Percentiles rank a stretch among this genome's conserved stretches.
These are phyloP conservation scores for Alviniconcha marisindica DNA, from an alignment of 1,140 invertebrate species.

Conservation along the genomic window DNA sequence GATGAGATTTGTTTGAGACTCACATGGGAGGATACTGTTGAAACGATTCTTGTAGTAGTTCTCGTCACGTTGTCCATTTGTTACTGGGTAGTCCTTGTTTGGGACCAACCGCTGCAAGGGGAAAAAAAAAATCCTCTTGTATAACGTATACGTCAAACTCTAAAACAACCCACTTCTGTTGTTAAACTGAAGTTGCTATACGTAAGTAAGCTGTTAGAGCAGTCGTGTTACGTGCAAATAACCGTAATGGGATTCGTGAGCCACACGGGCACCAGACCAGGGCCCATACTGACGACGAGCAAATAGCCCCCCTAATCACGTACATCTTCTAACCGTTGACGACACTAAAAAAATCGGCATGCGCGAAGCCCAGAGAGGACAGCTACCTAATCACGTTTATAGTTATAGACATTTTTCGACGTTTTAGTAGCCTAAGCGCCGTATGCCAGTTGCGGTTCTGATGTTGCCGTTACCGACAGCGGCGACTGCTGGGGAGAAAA, in stretches of 20 bases:
- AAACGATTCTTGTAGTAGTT: conserved; percentile 32
- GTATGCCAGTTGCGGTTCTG: too few species aligned
- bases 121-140: background rate
- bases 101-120: background rate
- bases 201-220: background rate
- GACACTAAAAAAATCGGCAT: too few species aligned
- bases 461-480: too few species aligned
- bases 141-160: too few species aligned
- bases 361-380: too few species aligned
- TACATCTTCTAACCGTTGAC: too few species aligned
- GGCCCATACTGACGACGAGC: background rate
- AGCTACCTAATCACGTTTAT: too few species aligned
- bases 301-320: too few species aligned
- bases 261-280: background rate
- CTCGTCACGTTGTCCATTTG: conserved; percentile 1
- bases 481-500: too few species aligned
- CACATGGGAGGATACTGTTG: conserved; percentile 33
- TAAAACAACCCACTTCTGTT: background rate
- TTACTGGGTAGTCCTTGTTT: background rate
- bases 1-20: background rate
- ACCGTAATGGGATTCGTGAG: background rate
- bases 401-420: too few species aligned
- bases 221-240: background rate
- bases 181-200: background rate
- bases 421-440: too few species aligned